Conservation (phyloP, 2,113 vertebrate species). For the Rynchops niger region DNA sequence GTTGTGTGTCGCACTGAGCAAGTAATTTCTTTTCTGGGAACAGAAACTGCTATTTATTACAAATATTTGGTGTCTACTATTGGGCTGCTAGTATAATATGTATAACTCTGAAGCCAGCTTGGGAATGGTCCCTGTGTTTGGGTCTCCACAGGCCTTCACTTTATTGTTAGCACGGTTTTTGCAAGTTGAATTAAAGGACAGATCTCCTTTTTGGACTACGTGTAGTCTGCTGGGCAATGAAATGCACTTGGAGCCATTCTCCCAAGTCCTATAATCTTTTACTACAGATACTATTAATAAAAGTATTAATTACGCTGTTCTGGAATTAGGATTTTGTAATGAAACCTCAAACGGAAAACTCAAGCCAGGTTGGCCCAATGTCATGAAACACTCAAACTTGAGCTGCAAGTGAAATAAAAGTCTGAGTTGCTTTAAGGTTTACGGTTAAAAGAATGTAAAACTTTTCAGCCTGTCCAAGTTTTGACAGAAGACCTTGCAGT, state of each 20-base stretch:
- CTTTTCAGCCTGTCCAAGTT: conserved; percentile 54
- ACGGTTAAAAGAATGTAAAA: conserved; percentile 26
- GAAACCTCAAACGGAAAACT: conserved; percentile 29
- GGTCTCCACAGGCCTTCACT: not conserved
- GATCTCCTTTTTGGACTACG: not conserved
- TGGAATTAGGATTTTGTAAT: conserved; percentile 13
- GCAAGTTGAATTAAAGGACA: not conserved
- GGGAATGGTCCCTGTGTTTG: not conserved
- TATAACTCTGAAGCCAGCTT: not conserved
- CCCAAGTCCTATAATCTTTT: conserved; percentile 16
- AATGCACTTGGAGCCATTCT: not conserved
- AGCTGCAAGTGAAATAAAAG: not conserved
- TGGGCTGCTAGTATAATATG: not conserved
- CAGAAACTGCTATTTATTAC: not conserved
- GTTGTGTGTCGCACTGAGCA: not conserved
- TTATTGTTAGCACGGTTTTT: not conserved
- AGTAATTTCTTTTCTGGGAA: not conserved
- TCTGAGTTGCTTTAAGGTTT: conserved; percentile 42
- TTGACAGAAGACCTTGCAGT: conserved; percentile 51
- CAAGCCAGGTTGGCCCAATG: conserved; percentile 19
- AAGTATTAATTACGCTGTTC: conserved; percentile 50
- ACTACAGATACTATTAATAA: conserved; percentile 38
- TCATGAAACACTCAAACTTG: conserved; percentile 26
- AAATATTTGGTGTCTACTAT: not conserved
- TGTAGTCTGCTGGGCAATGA: not conserved